Percentiles rank a stretch among this genome's conserved stretches.
These are phyloP conservation scores for Oligia latruncula DNA, from an alignment of 2,888 invertebrate genomes.

Conservation along the genomic window DNA sequence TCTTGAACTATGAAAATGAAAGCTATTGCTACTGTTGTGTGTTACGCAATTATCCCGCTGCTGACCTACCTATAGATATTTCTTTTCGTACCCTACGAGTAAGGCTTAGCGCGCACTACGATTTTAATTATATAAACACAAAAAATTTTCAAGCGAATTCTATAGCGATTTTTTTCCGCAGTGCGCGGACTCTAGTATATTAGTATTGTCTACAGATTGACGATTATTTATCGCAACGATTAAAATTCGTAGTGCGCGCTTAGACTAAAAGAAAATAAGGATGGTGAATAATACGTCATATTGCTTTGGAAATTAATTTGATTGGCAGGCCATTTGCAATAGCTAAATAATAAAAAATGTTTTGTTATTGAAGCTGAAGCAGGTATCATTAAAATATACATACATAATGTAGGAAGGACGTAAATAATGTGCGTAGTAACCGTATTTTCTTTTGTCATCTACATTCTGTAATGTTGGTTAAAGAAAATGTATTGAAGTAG, in stretches of 20 bases:
- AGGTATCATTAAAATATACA: not conserved
- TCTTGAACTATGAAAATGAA: not conserved
- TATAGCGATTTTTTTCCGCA: too few species aligned
- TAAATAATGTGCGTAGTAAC: not conserved
- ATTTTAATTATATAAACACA: too few species aligned
- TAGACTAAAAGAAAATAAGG: not conserved
- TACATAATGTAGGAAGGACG: not conserved
- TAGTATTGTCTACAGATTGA: too few species aligned
- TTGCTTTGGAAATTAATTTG: not conserved
- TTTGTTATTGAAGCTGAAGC: not conserved
- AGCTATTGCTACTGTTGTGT: not conserved
- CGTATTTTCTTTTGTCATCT: not conserved
- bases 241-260: too few species aligned
- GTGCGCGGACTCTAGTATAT: too few species aligned
- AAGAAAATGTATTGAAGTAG: not conserved
- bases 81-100: not conserved
- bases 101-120: too few species aligned
- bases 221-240: too few species aligned
- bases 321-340: constrained; percentile 26
- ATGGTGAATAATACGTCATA: not conserved
- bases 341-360: not conserved
- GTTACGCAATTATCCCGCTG: too few species aligned
- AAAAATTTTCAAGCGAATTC: too few species aligned
- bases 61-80: not conserved
- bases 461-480: not conserved